Percentiles rank a stretch among this genome's conserved stretches.
Conservation (phyloP, 1,140 invertebrate species). For the Tetraneura akinire region DNA sequence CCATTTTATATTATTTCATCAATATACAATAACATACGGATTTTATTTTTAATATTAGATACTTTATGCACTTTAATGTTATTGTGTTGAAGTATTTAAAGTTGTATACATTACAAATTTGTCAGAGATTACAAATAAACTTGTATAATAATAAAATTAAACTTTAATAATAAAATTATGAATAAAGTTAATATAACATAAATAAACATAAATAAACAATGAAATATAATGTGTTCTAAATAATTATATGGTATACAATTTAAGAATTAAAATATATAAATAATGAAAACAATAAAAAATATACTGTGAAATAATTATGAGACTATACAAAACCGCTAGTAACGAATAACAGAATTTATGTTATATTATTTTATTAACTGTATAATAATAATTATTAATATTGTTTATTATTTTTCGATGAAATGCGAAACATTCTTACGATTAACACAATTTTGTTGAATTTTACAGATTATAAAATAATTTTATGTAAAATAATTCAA, state of each 20-base stretch:
- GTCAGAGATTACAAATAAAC: slow-evolving; percentile 36
- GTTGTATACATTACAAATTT: slow-evolving; percentile 38
- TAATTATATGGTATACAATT: neutral
- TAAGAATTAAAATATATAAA: neutral
- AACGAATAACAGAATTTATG: neutral
- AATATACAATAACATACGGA: slow-evolving; percentile 38
- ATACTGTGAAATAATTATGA: slow-evolving; percentile 2
- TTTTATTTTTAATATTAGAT: slow-evolving; percentile 27
- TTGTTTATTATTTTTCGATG: neutral
- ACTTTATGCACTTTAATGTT: slow-evolving; percentile 5
- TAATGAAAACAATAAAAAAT: slow-evolving; percentile 8
- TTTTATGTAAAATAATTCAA: neutral
- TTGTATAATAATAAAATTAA: too few relatives aligned
- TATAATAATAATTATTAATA: neutral
- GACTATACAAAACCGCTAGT: slow-evolving; percentile 24
- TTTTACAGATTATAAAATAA: neutral
- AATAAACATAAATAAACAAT: neutral
- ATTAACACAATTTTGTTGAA: neutral
- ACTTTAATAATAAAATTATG: slow-evolving; percentile 21
- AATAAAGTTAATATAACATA: slow-evolving; percentile 20
- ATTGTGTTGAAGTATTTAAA: neutral
- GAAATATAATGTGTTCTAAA: neutral
- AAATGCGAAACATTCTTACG: slow-evolving; percentile 1
- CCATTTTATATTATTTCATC: slow-evolving; percentile 29
- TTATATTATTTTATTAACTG: neutral